A percentile compares a stretch with the other conserved stretches of the same genome.
These are phyloP conservation scores for Calliphora vicina DNA, from an alignment of 1,140 invertebrate species.

Conservation along the genomic window DNA sequence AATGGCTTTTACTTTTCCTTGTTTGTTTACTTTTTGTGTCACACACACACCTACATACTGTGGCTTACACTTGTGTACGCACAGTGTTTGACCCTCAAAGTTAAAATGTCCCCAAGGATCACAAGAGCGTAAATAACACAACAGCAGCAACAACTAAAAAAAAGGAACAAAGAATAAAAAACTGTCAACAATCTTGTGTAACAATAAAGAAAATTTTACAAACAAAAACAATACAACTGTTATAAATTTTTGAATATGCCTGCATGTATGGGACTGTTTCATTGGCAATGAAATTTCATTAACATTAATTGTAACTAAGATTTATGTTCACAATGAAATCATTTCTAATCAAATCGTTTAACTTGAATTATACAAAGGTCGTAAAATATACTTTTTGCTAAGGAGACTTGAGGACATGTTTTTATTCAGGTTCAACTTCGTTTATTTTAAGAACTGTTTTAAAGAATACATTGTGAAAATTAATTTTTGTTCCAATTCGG, in stretches of 20 bases:
- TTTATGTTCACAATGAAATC: not conserved
- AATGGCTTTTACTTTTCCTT: not conserved
- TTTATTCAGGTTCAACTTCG: too few relatives aligned
- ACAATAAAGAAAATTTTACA: not conserved
- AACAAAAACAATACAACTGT: not conserved
- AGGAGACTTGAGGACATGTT: too few relatives aligned
- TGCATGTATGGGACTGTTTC: not conserved
- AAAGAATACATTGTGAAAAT: too few relatives aligned
- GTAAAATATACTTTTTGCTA: not conserved
- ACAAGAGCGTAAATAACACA: not conserved
- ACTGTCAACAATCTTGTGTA: not conserved
- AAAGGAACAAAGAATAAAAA: not conserved
- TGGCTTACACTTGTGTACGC: not conserved
- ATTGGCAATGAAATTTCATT: not conserved
- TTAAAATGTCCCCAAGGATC: slow-evolving; percentile 2
- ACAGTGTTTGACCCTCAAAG: slow-evolving; percentile 9
- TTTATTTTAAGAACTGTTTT: too few relatives aligned
- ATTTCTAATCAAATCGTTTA: slow-evolving; percentile 1
- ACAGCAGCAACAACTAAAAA: not conserved
- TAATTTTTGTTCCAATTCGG: too few relatives aligned
- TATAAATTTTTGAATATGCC: slow-evolving; percentile 6
- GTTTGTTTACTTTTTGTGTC: not conserved
- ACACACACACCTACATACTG: not conserved
- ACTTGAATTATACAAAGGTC: not conserved
- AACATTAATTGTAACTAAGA: not conserved